These are phyloP conservation scores for Cossypha heuglini DNA, from an alignment of 2,797 vertebrate species.

Conservation along the genomic window DNA sequence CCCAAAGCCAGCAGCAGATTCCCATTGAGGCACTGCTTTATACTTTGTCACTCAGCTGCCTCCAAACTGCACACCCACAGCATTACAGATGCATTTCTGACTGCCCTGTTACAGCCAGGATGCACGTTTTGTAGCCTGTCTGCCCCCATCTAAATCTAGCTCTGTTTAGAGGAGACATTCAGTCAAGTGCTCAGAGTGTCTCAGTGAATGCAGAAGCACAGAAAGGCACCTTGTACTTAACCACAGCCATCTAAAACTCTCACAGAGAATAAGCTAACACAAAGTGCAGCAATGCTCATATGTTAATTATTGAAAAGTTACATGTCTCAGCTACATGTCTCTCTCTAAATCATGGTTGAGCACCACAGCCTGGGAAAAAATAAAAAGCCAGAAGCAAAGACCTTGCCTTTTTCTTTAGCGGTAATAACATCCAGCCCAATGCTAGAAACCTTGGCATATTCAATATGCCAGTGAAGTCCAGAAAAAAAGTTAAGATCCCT, in stretches of 20 bases:
- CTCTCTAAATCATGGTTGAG: not conserved
- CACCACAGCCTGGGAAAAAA: accelerated
- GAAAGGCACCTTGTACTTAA: not conserved
- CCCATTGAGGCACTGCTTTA: not conserved
- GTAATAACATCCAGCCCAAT: not conserved
- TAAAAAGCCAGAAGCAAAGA: not conserved
- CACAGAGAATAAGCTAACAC: not conserved
- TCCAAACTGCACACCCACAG: not conserved
- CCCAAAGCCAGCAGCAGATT: not conserved
- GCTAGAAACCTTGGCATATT: not conserved
- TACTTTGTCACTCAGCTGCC: not conserved
- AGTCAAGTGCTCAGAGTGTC: not conserved
- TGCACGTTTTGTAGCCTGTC: not conserved
- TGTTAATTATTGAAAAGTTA: not conserved
- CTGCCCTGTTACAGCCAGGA: not conserved
- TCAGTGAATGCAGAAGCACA: not conserved
- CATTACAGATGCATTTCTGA: not conserved
- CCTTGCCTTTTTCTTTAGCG: not conserved
- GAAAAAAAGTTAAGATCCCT: not conserved
- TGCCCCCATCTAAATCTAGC: not conserved
- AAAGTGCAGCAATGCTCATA: not conserved
- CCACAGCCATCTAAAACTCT: not conserved
- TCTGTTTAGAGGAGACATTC: not conserved
- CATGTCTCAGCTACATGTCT: not conserved
- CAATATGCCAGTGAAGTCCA: not conserved